Conservation (phyloP, 2,797 vertebrate species). For the Sebastes miniatus region DNA sequence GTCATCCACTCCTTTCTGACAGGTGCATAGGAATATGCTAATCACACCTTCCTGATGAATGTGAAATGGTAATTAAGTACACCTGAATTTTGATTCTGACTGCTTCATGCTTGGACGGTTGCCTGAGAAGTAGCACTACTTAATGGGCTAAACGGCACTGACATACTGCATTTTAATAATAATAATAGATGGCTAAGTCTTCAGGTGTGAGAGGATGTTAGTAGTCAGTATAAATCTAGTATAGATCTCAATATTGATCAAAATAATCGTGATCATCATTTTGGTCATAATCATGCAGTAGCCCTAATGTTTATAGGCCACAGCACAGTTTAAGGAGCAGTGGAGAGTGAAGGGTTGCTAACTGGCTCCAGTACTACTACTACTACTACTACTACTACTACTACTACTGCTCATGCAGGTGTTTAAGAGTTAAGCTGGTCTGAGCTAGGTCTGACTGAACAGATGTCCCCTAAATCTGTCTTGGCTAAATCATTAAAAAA, state of each 20-base stretch:
- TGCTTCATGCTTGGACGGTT: not conserved
- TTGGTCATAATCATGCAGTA: too few relatives aligned
- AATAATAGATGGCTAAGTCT: not conserved
- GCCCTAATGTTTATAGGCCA: not conserved
- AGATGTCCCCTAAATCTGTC: slow-evolving; percentile 72
- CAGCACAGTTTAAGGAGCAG: not conserved
- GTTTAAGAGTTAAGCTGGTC: slow-evolving; percentile 71
- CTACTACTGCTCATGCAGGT: slow-evolving; percentile 29
- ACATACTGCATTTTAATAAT: not conserved
- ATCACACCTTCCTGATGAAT: not conserved
- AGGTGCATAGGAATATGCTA: not conserved
- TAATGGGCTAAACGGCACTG: not conserved
- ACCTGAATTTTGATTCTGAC: not conserved
- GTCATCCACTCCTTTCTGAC: not conserved
- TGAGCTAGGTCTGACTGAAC: slow-evolving; percentile 64
- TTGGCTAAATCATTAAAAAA: not conserved
- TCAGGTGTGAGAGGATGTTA: not conserved
- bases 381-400: not conserved
- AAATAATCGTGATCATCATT: too few relatives aligned
- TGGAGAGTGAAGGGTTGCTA: not conserved
- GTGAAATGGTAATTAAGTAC: not conserved
- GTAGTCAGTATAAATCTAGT: not conserved
- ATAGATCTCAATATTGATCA: too few relatives aligned
- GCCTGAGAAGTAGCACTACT: not conserved
- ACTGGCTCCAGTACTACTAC: not conserved